Percentiles rank a stretch among this genome's conserved stretches.
Evolutionary conservation across 1,140 invertebrate genomes (phyloP).

Genomic region (Carcinoscorpius rotundicauda): DNA sequence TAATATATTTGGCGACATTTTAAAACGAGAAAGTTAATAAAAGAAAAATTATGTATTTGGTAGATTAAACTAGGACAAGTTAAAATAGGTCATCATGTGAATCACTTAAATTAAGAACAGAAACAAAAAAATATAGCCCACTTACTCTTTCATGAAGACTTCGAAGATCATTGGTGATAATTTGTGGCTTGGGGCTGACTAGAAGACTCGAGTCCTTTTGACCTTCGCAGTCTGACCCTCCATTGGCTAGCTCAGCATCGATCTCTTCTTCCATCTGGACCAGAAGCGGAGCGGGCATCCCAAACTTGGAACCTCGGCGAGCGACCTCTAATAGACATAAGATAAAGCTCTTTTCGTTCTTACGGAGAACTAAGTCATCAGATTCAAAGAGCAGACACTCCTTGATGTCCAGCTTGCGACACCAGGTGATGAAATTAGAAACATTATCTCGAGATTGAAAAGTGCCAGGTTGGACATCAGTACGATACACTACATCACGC

Average conservation of each 20-base stretch:
- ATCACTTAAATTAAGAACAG: no score
- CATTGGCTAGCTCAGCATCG: slow-evolving; percentile 74
- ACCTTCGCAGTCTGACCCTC: background rate
- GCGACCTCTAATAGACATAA: slow-evolving; percentile 84
- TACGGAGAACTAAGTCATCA: slow-evolving; percentile 85
- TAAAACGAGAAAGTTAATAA: no score
- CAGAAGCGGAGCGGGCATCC: slow-evolving; percentile 85
- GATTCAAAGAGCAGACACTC: slow-evolving; percentile 92
- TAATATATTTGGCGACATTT: no score
- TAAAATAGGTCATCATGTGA: no score
- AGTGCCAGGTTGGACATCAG: slow-evolving; percentile 50
- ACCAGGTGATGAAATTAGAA: slow-evolving; percentile 89
- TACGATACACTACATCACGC: slow-evolving; percentile 26
- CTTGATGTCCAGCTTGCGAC: slow-evolving; percentile 64
- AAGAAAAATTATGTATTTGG: no score
- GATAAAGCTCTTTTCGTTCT: slow-evolving; percentile 93
- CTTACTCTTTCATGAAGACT: slow-evolving; percentile 93
- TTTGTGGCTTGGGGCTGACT: slow-evolving; percentile 51
- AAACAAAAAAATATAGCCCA: slow-evolving; percentile 23
- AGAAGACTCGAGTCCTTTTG: slow-evolving; percentile 31
- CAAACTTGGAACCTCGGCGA: slow-evolving; percentile 50
- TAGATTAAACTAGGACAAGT: no score
- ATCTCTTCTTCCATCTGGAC: slow-evolving; percentile 95
- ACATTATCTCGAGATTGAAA: slow-evolving; percentile 95
- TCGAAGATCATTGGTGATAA: slow-evolving; percentile 84